Evolutionary conservation across 2,797 vertebrate species (phyloP).

Genomic region (Macrochelys suwanniensis): DNA sequence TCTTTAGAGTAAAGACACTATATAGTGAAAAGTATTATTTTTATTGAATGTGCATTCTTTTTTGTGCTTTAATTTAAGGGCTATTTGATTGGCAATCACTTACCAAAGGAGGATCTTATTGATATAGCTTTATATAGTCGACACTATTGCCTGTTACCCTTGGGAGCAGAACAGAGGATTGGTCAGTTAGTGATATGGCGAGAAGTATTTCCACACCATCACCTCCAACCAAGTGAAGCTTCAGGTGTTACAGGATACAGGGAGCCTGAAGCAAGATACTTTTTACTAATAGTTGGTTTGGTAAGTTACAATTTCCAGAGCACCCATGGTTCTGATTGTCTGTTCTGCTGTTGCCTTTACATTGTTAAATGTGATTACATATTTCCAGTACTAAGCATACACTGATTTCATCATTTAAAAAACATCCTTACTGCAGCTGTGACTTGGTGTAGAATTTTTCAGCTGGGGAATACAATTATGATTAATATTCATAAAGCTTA

Average conservation of each 20-base stretch:
- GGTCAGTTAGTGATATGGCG: constrained; percentile 95
- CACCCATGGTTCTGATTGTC: accelerated
- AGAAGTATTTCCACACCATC: constrained; percentile 91
- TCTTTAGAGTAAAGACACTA: neutral
- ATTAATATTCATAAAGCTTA: neutral
- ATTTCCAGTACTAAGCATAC: accelerated
- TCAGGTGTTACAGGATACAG: constrained; percentile 69
- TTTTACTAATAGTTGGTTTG: constrained; percentile 95
- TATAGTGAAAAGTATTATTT: neutral
- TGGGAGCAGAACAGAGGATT: constrained; percentile 89
- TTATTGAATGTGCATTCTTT: constrained; percentile 27
- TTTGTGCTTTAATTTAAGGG: constrained; percentile 84
- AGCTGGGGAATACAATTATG: neutral
- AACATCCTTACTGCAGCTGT: neutral
- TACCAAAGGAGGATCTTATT: constrained; percentile 93
- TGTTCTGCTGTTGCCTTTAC: neutral
- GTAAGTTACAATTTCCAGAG: constrained; percentile 79
- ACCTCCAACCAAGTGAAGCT: constrained; percentile 67
- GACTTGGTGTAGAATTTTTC: neutral
- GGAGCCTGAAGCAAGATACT: constrained; percentile 88
- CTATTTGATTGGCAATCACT: constrained; percentile 93
- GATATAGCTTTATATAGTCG: constrained; percentile 93
- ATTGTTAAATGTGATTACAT: neutral
- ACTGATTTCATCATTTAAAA: neutral
- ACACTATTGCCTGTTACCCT: constrained; percentile 91